phyloP scores from a whole-genome alignment of 2,797 vertebrate species.

The Cossypha heuglini region DNA sequence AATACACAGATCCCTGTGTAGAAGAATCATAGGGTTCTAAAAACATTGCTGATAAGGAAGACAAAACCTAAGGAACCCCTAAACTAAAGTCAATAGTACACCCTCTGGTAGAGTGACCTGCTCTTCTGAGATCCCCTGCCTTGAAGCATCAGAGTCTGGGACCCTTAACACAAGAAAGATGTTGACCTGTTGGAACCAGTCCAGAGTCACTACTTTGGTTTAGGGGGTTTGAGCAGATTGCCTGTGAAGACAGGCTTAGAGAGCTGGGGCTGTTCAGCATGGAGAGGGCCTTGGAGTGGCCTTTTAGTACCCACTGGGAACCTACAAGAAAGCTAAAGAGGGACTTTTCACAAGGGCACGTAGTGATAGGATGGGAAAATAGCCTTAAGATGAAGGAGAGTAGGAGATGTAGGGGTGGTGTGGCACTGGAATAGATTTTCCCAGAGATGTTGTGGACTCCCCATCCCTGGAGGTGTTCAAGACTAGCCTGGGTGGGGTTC shows the following conservation, averaged over 20 bases:
- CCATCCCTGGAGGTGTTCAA: background rate
- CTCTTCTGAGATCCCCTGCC: background rate
- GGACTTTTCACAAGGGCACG: background rate
- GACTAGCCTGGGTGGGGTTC: background rate
- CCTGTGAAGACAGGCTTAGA: background rate
- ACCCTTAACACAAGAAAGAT: background rate
- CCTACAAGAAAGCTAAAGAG: background rate
- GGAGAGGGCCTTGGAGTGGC: background rate
- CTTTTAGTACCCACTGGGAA: background rate
- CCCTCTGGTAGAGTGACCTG: accelerated
- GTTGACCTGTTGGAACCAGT: background rate
- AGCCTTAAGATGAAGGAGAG: background rate
- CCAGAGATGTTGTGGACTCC: background rate
- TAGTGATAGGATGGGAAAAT: background rate
- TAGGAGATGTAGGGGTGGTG: background rate
- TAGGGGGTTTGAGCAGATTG: background rate
- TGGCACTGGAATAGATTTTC: background rate
- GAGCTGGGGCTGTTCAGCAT: background rate
- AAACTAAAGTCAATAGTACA: background rate
- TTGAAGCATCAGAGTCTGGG: background rate
- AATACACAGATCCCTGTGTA: background rate
- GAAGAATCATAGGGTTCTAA: background rate
- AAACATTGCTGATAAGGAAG: background rate
- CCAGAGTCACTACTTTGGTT: background rate
- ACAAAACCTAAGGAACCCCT: background rate